A percentile compares a stretch with the other conserved stretches of the same genome.
Evolutionary conservation across 1,140 invertebrate genomes (phyloP).

Genomic region (Lasioglossum baleicum): DNA sequence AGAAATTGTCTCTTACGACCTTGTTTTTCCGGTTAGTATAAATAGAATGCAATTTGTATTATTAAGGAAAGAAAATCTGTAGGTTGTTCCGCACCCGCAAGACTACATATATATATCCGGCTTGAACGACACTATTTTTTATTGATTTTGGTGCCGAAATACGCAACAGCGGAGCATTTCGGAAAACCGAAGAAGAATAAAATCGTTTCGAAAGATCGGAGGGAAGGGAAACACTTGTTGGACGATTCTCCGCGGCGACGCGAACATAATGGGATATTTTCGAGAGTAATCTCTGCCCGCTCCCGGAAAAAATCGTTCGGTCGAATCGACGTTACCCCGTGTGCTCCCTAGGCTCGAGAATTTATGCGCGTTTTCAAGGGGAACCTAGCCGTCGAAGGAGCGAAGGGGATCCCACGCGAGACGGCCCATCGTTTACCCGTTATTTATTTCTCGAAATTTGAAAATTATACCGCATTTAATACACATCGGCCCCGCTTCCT

Average conservation of each 20-base stretch:
- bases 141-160: too few species aligned
- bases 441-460: slow-evolving; percentile 79
- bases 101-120: too few species aligned
- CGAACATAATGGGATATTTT: slow-evolving; percentile 46
- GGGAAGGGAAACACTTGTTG: slow-evolving; percentile 41
- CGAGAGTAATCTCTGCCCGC: slow-evolving; percentile 50
- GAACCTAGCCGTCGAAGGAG: slow-evolving; percentile 30
- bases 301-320: too few species aligned
- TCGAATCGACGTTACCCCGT: slow-evolving; percentile 7
- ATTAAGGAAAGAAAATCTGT: too few species aligned
- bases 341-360: slow-evolving; percentile 47
- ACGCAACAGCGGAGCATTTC: too few species aligned
- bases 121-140: too few species aligned
- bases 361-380: slow-evolving; percentile 68
- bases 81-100: too few species aligned
- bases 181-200: neutral
- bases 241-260: slow-evolving; percentile 31
- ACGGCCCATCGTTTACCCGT: slow-evolving; percentile 77
- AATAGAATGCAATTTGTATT: too few species aligned
- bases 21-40: too few species aligned
- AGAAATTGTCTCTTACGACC: too few species aligned
- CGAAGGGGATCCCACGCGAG: slow-evolving; percentile 65
- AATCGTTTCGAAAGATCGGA: neutral
- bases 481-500: slow-evolving; percentile 63
- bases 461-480: slow-evolving; percentile 80